These are phyloP conservation scores for Cyclopterus lumpus DNA, from an alignment of 2,797 vertebrate species.

Conservation along the genomic window DNA sequence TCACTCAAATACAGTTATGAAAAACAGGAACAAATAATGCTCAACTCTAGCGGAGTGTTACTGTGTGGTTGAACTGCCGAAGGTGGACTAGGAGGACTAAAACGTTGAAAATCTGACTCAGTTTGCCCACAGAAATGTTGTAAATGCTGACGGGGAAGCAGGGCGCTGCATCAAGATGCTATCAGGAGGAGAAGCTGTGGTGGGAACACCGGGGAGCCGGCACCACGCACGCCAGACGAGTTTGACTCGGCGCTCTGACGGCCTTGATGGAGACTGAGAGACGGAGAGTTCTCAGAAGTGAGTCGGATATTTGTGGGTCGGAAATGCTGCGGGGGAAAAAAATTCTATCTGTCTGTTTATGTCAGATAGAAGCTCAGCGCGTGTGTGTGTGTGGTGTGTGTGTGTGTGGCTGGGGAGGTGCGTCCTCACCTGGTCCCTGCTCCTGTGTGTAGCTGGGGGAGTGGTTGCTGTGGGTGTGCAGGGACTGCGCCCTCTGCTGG, in stretches of 20 bases:
- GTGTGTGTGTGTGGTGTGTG: neutral
- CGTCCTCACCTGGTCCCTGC: conserved; percentile 89
- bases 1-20: neutral
- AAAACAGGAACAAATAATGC: neutral
- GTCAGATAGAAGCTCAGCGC: neutral
- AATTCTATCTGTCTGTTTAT: conserved; percentile 18
- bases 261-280: conserved; percentile 25
- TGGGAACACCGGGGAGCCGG: conserved; percentile 13
- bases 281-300: conserved; percentile 39
- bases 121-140: neutral
- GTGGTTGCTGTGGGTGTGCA: conserved; percentile 94
- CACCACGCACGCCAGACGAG: conserved; percentile 1
- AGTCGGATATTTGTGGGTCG: conserved; percentile 33
- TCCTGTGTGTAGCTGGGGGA: conserved; percentile 96
- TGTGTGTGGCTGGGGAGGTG: neutral
- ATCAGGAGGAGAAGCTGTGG: conserved; percentile 22
- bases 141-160: conserved; percentile 31
- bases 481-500: conserved; percentile 92
- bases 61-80: neutral
- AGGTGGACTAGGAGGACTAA: too few relatives aligned
- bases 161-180: conserved; percentile 14
- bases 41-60: neutral
- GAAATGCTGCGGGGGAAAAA: conserved; percentile 16
- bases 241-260: conserved; percentile 47
- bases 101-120: neutral